Evolutionary conservation across 2,888 invertebrate genomes (phyloP).

Genomic region (Schizotus pectinicornis): DNA sequence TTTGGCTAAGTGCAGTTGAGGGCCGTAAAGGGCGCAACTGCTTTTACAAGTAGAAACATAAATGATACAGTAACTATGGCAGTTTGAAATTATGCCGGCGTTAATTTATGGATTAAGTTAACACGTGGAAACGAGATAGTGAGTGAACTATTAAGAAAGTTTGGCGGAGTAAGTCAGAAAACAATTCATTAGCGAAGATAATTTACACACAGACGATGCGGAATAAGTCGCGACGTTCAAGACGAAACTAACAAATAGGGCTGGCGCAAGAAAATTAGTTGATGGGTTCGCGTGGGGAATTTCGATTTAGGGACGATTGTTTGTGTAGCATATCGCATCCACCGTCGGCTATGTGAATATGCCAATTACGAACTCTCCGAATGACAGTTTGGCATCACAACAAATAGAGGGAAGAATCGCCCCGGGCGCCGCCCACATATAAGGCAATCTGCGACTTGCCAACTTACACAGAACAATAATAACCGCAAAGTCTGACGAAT

Average conservation of each 20-base stretch:
- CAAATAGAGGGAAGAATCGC: constrained; percentile 15
- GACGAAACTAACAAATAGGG: not conserved
- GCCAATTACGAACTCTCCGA: constrained; percentile 16
- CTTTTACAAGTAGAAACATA: constrained; percentile 34
- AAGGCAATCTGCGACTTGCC: constrained; percentile 23
- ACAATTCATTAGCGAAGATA: constrained; percentile 30
- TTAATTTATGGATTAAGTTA: constrained; percentile 35
- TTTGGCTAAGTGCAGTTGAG: constrained; percentile 34
- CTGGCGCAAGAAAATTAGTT: not conserved
- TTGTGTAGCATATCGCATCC: too few relatives aligned
- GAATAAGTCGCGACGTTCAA: not conserved
- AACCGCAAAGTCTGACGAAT: constrained; percentile 10
- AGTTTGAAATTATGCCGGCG: constrained; percentile 30
- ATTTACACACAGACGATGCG: constrained; percentile 13
- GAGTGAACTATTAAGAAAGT: constrained; percentile 30
- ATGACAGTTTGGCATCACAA: constrained; percentile 21
- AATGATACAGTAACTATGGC: constrained; percentile 32
- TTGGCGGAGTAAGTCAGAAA: constrained; percentile 26
- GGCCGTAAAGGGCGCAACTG: constrained; percentile 23
- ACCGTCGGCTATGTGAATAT: constrained; percentile 7
- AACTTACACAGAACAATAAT: constrained; percentile 25
- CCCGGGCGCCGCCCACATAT: constrained; percentile 17
- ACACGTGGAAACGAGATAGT: constrained; percentile 31
- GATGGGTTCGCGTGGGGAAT: not conserved
- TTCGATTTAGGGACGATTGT: not conserved